Evolutionary conservation across 2,113 vertebrate genomes (phyloP).

Genomic region (Myanophis thanlyinensis): DNA sequence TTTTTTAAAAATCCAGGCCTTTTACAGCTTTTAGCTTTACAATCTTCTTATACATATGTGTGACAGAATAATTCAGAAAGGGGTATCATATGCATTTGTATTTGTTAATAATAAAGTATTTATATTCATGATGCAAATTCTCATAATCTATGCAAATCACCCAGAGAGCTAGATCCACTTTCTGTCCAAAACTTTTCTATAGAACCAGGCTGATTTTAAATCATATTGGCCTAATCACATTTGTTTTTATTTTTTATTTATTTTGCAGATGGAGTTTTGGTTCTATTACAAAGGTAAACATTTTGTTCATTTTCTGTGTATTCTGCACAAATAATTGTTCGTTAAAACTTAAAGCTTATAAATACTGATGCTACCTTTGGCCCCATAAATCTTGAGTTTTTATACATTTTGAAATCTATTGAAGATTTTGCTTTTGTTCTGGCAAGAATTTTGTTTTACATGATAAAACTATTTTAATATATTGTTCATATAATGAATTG

Average conservation of each 20-base stretch:
- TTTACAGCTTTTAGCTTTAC: neutral
- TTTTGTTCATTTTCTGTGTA: neutral
- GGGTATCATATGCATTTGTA: neutral
- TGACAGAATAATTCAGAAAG: neutral
- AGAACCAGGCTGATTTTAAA: neutral
- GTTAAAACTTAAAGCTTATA: neutral
- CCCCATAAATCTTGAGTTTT: neutral
- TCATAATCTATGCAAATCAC: neutral
- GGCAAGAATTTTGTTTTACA: neutral
- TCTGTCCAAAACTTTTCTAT: neutral
- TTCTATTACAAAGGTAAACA: conserved; percentile 76
- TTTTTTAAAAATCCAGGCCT: neutral
- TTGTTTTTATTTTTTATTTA: conserved; percentile 17
- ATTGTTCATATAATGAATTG: neutral
- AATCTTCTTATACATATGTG: neutral
- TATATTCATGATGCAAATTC: neutral
- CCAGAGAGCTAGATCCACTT: neutral
- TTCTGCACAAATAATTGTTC: neutral
- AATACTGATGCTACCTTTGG: neutral
- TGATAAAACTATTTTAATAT: neutral
- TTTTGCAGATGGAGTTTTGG: conserved; percentile 85
- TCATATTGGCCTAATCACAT: neutral
- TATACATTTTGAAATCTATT: neutral
- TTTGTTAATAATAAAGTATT: neutral
- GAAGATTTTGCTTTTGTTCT: neutral